These are phyloP conservation scores for Iphiclides podalirius DNA, from an alignment of 2,888 invertebrate species.

Conservation along the genomic window DNA sequence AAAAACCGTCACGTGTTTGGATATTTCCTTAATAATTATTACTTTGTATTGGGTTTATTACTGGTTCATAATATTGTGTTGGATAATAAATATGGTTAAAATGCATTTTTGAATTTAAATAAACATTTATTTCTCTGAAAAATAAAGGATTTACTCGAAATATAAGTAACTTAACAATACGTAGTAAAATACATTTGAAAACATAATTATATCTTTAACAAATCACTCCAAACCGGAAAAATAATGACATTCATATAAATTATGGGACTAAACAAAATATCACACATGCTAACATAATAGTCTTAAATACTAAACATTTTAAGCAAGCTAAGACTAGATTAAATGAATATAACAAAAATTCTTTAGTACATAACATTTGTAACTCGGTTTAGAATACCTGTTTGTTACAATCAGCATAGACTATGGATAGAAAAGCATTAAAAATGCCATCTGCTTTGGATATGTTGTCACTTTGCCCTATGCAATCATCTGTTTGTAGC, in stretches of 20 bases:
- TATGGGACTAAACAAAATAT: slow-evolving; percentile 6
- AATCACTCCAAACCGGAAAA: slow-evolving; percentile 6
- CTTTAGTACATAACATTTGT: neutral
- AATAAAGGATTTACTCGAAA: slow-evolving; percentile 18
- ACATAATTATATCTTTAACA: slow-evolving; percentile 23
- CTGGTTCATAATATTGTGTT: too few relatives aligned
- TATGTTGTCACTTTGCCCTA: too few relatives aligned
- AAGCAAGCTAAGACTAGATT: slow-evolving; percentile 45
- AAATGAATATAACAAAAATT: neutral
- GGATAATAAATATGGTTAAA: too few relatives aligned
- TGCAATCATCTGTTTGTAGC: too few relatives aligned
- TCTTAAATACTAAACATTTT: slow-evolving; percentile 21
- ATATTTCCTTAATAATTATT: too few relatives aligned
- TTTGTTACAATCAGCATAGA: too few relatives aligned
- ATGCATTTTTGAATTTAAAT: too few relatives aligned
- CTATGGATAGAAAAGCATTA: neutral
- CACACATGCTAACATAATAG: slow-evolving; percentile 18
- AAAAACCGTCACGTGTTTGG: too few relatives aligned
- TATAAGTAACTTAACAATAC: slow-evolving; percentile 15
- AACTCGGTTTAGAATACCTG: neutral
- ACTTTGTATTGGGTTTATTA: too few relatives aligned
- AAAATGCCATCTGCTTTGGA: neutral
- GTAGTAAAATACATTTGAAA: slow-evolving; percentile 17
- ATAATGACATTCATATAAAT: neutral
- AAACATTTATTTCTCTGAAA: slow-evolving; percentile 17